phyloP scores from a whole-genome alignment of 2,113 vertebrate species.

The Leptodactylus fuscus region DNA sequence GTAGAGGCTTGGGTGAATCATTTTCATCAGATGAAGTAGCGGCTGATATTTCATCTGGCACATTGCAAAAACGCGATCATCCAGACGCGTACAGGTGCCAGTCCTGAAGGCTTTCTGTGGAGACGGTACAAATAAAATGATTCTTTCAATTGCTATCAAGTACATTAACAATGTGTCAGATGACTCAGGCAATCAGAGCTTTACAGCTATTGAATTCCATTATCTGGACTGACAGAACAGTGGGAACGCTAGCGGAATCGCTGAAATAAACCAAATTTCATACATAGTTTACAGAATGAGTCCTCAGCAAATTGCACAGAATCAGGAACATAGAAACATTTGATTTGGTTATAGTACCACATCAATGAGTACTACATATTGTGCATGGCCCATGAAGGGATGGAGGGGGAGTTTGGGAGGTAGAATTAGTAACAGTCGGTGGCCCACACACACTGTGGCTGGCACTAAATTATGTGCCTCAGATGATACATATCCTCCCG shows the following conservation, averaged over 20 bases:
- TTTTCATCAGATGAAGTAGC: slow-evolving; percentile 88
- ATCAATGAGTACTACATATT: neutral
- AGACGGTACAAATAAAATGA: slow-evolving; percentile 17
- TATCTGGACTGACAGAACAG: neutral
- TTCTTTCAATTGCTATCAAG: slow-evolving; percentile 14
- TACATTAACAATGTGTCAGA: neutral
- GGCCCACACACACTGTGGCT: no score
- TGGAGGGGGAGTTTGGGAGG: no score
- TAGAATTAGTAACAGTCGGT: no score
- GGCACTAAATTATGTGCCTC: no score
- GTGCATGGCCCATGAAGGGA: no score
- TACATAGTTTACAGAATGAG: neutral
- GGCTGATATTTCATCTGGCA: slow-evolving; percentile 96
- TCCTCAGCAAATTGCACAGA: neutral
- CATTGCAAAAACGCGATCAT: slow-evolving; percentile 95
- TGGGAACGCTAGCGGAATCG: neutral
- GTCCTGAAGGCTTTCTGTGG: slow-evolving; percentile 92
- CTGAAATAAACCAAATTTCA: neutral
- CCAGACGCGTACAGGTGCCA: slow-evolving; percentile 90
- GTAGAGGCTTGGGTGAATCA: slow-evolving; percentile 93
- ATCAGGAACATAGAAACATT: neutral
- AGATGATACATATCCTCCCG: no score
- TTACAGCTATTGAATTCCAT: neutral
- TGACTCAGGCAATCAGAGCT: neutral
- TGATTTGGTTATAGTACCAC: neutral